Base-by-base conservation (phyloP, 2,888 invertebrate genomes). In the Patella caerulea region DNA sequence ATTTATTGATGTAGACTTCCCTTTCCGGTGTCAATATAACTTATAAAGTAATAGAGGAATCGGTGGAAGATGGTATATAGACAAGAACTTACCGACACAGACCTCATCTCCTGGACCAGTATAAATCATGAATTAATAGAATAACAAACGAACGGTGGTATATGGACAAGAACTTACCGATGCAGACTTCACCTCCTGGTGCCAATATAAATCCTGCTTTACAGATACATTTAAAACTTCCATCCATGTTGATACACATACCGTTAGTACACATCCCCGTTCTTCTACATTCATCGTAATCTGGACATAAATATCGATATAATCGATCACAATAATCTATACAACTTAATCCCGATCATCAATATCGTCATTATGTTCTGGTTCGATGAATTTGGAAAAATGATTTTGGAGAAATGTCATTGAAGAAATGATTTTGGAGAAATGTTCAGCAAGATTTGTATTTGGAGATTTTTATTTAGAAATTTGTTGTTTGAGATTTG, bases 161-260 rank as follows among this genome's bases (percentile, higher is more conserved):
- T n/a, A n/a, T n/a, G n/a, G 45, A 45, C 45, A 11, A 2, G 11
- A 55, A 52, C 88, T 85, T 90, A 95, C 95, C 95, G 84, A 95
- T 92, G 89, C 96, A 96, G 34, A 95, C 94, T 88, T 95, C 92
- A 71, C 96, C 96, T 89, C 95, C 95, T 52, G 94, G 82, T 7
- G 87, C 95, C 12, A 96, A 92, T 85, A 94, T 94, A 92, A 94
- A 97, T 69, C 97, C 97, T 29, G 94, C 93, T 91, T 95, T 95
- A 92, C 97, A 97, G 75, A 94, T 94, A 91, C 97, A 97, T 89
- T 95, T 95, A 92, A 94, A 97, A 3, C 96, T 96, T 65, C 96
- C 96, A 86, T 95, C 95, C 92, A 95, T 94, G 86, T 96, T 96
- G 72, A 95, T 94, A 90, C 97, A 97, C 65, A 94, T 94, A 1